A percentile compares a stretch with the other conserved stretches of the same genome.
phyloP scores from a whole-genome alignment of 2,797 vertebrate genomes.

The Hemitrygon akajei region DNA sequence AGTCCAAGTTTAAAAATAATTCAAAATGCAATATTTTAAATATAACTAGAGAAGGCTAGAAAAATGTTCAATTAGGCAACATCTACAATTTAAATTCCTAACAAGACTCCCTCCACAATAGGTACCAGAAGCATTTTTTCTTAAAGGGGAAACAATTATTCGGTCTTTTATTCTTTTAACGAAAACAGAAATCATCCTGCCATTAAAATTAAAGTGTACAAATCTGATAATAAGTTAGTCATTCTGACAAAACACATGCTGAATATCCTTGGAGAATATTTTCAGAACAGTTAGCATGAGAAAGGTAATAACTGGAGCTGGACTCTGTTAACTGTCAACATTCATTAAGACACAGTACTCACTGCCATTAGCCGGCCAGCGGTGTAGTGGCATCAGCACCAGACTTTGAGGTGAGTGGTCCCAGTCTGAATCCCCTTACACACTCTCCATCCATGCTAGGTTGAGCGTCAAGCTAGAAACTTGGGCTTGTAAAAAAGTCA shows the following conservation, averaged over 20 bases:
- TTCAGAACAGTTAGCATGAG: slow-evolving; percentile 15
- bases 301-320: slow-evolving; percentile 26
- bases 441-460: too few relatives aligned
- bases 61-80: not conserved
- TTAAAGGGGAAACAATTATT: not conserved
- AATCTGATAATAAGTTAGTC: not conserved
- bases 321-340: slow-evolving; percentile 11
- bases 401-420: too few relatives aligned
- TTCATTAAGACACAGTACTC: slow-evolving; percentile 19
- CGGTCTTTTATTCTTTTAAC: slow-evolving; percentile 11
- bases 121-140: not conserved
- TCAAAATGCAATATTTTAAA: not conserved
- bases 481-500: too few relatives aligned
- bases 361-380: not conserved
- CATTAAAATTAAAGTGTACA: not conserved
- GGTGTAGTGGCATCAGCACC: too few relatives aligned
- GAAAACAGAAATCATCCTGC: slow-evolving; percentile 4
- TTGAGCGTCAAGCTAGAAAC: too few relatives aligned
- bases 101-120: not conserved
- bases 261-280: not conserved
- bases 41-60: not conserved
- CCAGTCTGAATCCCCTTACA: too few relatives aligned
- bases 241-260: slow-evolving; percentile 20
- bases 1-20: not conserved
- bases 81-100: not conserved